A percentile compares a stretch with the other conserved stretches of the same genome.
These are phyloP conservation scores for Prostheceraeus crozeri DNA, from an alignment of 2,888 invertebrate genomes.

Conservation along the genomic window DNA sequence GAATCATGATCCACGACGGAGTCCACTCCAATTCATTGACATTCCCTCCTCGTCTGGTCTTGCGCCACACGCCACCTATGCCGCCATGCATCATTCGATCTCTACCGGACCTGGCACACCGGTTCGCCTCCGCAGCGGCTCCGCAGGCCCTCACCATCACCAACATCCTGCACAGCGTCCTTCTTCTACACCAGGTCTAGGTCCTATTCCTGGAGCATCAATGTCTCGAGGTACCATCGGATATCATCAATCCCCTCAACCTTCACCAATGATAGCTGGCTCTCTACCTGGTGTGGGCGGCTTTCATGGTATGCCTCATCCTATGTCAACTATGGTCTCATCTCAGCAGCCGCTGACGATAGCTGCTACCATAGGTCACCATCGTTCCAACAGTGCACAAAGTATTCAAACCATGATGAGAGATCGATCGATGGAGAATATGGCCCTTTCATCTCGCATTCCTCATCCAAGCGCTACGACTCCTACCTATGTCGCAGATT, in stretches of 20 bases:
- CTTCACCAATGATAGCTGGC: too few species aligned
- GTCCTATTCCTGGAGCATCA: slow-evolving; percentile 6
- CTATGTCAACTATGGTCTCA: too few species aligned
- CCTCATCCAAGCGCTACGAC: too few species aligned
- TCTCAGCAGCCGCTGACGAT: slow-evolving; percentile 1
- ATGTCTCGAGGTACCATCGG: too few species aligned
- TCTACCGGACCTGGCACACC: slow-evolving; percentile 13
- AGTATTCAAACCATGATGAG: slow-evolving; percentile 9
- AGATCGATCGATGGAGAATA: neutral
- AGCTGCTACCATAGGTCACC: slow-evolving; percentile 11
- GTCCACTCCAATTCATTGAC: slow-evolving; percentile 23
- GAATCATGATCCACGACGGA: slow-evolving; percentile 17
- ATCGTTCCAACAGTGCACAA: slow-evolving; percentile 31
- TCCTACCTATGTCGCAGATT: too few species aligned
- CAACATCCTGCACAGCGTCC: slow-evolving; percentile 6
- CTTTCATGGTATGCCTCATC: too few species aligned
- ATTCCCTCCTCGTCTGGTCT: slow-evolving; percentile 15
- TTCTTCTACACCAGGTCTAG: too few species aligned
- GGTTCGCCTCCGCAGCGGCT: slow-evolving; percentile 24
- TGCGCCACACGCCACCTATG: slow-evolving; percentile 6
- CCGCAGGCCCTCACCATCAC: neutral
- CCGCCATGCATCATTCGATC: too few species aligned
- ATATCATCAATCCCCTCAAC: neutral
- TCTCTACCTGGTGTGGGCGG: slow-evolving; percentile 11
- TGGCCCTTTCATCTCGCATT: neutral